These are phyloP conservation scores for Myotis daubentonii DNA, from an alignment of 2,797 vertebrate genomes.

Conservation along the genomic window DNA sequence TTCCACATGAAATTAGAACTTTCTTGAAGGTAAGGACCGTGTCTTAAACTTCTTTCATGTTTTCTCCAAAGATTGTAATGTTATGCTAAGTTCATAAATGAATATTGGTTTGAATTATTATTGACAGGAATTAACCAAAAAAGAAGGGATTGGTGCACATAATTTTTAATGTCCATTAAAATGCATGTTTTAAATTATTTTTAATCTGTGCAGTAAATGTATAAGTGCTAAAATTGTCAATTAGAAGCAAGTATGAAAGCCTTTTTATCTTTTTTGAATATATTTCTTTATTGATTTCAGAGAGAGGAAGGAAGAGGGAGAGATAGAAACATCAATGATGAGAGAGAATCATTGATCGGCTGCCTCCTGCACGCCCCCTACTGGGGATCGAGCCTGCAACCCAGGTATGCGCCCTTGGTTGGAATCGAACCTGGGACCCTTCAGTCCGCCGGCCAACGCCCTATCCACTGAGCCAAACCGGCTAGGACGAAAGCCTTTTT, in stretches of 20 bases:
- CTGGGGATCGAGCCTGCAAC: too few species aligned
- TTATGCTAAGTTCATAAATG: not conserved
- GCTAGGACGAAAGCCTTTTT: not conserved
- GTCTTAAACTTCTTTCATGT: not conserved
- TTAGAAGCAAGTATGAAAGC: not conserved
- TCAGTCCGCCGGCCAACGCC: too few species aligned
- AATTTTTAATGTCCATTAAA: not conserved
- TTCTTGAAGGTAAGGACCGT: not conserved
- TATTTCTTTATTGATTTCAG: too few species aligned
- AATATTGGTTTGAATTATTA: not conserved
- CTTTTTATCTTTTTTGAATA: not conserved
- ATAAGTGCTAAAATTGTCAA: not conserved
- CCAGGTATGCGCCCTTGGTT: too few species aligned
- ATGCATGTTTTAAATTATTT: not conserved
- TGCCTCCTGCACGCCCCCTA: too few species aligned
- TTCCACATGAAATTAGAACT: not conserved
- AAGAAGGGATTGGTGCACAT: not conserved
- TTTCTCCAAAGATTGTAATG: conserved; percentile 1
- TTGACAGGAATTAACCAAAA: conserved; percentile 24
- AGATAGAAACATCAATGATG: too few species aligned
- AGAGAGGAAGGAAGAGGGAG: too few species aligned
- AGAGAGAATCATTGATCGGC: too few species aligned
- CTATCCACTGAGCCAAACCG: too few species aligned
- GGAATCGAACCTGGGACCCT: too few species aligned
- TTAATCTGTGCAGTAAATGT: not conserved